Base-by-base conservation (phyloP, 2,797 vertebrate genomes). In the Pterois miles region DNA sequence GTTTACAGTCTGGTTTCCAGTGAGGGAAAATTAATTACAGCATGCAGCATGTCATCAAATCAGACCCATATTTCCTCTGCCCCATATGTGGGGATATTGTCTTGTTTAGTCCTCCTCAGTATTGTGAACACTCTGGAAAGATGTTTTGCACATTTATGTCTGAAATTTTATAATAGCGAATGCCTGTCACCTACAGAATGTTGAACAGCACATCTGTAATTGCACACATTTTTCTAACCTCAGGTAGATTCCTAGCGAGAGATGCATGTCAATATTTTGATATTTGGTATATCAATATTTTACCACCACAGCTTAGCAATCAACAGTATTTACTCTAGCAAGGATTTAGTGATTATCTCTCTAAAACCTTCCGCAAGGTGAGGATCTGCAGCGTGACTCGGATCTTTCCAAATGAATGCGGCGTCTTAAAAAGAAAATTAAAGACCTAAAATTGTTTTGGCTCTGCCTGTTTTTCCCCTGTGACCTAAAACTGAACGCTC, bases 1-100 rank as follows among this genome's bases (percentile, higher is more conserved):
- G 84, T 90, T 89, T 89, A 86, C 86, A 85, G 81, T 82, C 87
- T 81, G 74, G 77, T 81, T 91, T 88, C 83, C 65, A 85, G 70
- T 71, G 65, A 79, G 68, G 53, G 74, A 43, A n/a, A 34, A 31
- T 58, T 63, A 68, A 71, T 71, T 79, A 89, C 81, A 83, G 80
- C 74, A 57, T 84, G 78, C 53, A 48, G 60, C 71, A 48, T 78
- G 83, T 86, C 81, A 86, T 90, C 89, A 81, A 71, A 82, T 82
- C 82, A 80, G 69, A 86, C 72, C 76, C 69, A 63, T 74, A 82
- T 88, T 87, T 89, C 77, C 80, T 75, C 59, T 59, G 48, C 67
- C 74, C 74, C 74, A 68, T 78, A 80, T 85, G 84, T 82, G 68
- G 66, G 58, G 68, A 70, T 78, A 43, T 48, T 88, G 84, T 80